phyloP scores from a whole-genome alignment of 2,888 invertebrate genomes.

The Lithodes maja region DNA sequence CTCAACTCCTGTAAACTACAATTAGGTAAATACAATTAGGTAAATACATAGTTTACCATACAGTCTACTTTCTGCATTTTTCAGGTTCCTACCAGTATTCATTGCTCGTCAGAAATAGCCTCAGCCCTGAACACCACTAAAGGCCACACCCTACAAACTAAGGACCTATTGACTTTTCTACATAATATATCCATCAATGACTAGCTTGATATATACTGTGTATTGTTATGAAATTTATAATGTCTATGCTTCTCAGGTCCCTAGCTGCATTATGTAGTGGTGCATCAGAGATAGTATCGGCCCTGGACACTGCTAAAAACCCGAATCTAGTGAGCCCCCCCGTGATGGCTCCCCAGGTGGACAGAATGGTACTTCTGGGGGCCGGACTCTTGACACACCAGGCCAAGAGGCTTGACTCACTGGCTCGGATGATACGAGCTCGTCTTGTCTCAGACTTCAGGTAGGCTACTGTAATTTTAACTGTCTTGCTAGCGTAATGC shows the following conservation, averaged over 20 bases:
- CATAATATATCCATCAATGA: no score
- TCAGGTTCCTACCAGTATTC: no score
- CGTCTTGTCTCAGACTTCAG: slow-evolving; percentile 70
- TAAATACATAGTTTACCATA: no score
- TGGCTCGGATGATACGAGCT: slow-evolving; percentile 68
- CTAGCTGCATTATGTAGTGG: slow-evolving; percentile 46
- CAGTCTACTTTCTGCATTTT: no score
- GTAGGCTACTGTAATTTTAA: slow-evolving; percentile 60
- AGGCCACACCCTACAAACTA: no score
- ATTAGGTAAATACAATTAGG: no score
- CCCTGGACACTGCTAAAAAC: slow-evolving; percentile 53
- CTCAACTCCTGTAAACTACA: no score
- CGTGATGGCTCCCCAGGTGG: slow-evolving; percentile 1
- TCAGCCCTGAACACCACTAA: no score
- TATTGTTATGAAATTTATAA: no score
- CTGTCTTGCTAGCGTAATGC: neutral
- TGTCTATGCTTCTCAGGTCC: slow-evolving; percentile 32
- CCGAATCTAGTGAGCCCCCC: neutral
- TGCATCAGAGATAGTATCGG: slow-evolving; percentile 34
- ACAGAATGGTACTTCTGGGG: slow-evolving; percentile 50
- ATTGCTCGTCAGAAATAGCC: no score
- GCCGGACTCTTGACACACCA: slow-evolving; percentile 41
- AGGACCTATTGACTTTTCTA: no score
- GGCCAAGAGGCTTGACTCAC: slow-evolving; percentile 59
- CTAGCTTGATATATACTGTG: no score